Evolutionary conservation across 1,140 invertebrate species (phyloP).

Genomic region (Eulimnadia texana): DNA sequence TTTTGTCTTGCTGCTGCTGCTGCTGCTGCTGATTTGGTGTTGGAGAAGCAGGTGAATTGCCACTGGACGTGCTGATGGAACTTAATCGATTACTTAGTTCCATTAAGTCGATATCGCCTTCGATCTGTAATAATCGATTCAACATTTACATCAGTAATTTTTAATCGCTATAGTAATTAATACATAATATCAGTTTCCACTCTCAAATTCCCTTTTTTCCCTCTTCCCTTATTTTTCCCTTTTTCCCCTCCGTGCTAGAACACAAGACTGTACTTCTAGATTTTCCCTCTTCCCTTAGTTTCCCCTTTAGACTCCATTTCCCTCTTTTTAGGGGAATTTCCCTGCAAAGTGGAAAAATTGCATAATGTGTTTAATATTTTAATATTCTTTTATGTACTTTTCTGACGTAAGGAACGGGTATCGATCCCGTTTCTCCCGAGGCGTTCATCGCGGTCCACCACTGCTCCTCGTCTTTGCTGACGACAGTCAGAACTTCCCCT

Average conservation of each 20-base stretch:
- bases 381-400: constrained; percentile 24
- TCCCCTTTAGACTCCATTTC: no score
- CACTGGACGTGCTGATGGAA: constrained; percentile 8
- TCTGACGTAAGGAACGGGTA: constrained; percentile 85
- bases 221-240: no score
- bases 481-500: constrained; percentile 81
- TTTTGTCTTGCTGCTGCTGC: constrained; percentile 1
- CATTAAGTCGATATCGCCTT: not conserved
- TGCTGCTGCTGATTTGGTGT: not conserved
- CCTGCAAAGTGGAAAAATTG: no score
- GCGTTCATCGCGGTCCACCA: constrained; percentile 93
- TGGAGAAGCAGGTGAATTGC: not conserved
- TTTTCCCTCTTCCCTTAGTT: not conserved
- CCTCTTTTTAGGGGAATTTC: no score
- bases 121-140: no score
- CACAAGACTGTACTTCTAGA: not conserved
- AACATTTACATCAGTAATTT: no score
- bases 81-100: constrained; percentile 15
- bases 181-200: no score
- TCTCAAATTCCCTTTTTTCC: no score
- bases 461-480: constrained; percentile 89
- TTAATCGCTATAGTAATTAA: no score
- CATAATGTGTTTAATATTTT: no score
- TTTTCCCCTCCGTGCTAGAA: not conserved
- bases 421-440: constrained; percentile 71